A percentile compares a stretch with the other conserved stretches of the same genome.
Conservation (phyloP, 2,113 vertebrate species). For the Procapra przewalskii region DNA sequence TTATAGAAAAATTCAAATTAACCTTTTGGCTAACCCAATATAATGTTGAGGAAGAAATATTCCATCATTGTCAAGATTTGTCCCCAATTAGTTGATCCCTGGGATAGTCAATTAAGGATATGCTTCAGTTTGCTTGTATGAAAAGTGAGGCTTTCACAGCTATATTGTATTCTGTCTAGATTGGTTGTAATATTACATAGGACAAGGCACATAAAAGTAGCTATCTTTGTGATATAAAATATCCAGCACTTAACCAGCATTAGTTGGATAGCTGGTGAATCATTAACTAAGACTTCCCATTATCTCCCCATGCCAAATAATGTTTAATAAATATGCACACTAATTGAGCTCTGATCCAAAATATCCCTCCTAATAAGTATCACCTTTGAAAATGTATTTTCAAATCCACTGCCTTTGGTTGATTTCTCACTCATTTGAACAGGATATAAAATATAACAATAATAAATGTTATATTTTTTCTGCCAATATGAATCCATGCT, state of each 20-base stretch:
- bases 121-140: neutral
- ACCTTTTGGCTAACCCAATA: neutral
- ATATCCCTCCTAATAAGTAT: neutral
- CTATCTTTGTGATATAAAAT: neutral
- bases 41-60: neutral
- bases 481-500: neutral
- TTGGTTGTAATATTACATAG: neutral
- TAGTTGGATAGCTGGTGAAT: neutral
- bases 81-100: neutral
- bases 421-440: neutral
- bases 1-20: neutral
- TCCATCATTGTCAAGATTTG: neutral
- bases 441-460: conserved; percentile 2
- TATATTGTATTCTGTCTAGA: neutral
- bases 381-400: conserved; percentile 18
- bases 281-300: neutral
- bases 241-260: neutral
- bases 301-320: neutral
- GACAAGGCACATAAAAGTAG: neutral
- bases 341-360: neutral
- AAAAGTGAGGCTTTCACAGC: neutral
- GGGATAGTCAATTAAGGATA: neutral
- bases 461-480: conserved; percentile 58
- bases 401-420: neutral
- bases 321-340: neutral